These are phyloP conservation scores for Polyommatus icarus DNA, from an alignment of 2,888 invertebrate species.

Conservation along the genomic window DNA sequence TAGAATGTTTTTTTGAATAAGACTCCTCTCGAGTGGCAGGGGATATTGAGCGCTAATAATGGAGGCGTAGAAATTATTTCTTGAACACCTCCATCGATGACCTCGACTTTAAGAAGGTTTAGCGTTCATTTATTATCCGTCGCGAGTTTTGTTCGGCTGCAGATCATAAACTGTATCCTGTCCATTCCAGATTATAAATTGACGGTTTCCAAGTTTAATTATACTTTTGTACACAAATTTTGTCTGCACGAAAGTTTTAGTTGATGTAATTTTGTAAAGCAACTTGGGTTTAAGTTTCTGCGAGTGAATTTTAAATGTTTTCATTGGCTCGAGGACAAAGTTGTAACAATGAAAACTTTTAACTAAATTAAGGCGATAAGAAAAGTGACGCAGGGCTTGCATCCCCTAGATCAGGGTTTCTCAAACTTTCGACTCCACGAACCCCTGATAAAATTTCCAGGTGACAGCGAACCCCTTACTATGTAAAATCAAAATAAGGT, in stretches of 20 bases:
- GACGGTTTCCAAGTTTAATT: conserved; percentile 23
- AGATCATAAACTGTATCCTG: conserved; percentile 40
- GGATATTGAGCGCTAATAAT: conserved; percentile 58
- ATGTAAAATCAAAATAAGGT: no score
- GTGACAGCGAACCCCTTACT: no score
- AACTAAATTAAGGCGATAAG: conserved; percentile 64
- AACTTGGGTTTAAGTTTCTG: conserved; percentile 6
- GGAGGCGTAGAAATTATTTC: conserved; percentile 46
- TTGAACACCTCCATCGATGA: conserved; percentile 32
- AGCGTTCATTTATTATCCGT: conserved; percentile 37
- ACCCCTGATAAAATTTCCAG: no score
- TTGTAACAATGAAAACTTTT: conserved; percentile 53
- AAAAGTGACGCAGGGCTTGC: conserved; percentile 51
- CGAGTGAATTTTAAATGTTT: conserved; percentile 28
- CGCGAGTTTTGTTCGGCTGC: conserved; percentile 35
- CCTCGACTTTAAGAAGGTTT: conserved; percentile 36
- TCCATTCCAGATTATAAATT: conserved; percentile 32
- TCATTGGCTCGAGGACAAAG: conserved; percentile 33
- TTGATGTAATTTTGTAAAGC: conserved; percentile 9
- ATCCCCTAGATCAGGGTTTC: conserved; percentile 11
- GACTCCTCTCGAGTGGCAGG: conserved; percentile 49
- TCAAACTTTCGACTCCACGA: no score
- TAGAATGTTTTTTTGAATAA: conserved; percentile 73
- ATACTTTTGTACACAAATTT: conserved; percentile 26
- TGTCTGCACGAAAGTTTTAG: conserved; percentile 24